These are phyloP conservation scores for Limanda limanda DNA, from an alignment of 2,113 vertebrate species.

Conservation along the genomic window DNA sequence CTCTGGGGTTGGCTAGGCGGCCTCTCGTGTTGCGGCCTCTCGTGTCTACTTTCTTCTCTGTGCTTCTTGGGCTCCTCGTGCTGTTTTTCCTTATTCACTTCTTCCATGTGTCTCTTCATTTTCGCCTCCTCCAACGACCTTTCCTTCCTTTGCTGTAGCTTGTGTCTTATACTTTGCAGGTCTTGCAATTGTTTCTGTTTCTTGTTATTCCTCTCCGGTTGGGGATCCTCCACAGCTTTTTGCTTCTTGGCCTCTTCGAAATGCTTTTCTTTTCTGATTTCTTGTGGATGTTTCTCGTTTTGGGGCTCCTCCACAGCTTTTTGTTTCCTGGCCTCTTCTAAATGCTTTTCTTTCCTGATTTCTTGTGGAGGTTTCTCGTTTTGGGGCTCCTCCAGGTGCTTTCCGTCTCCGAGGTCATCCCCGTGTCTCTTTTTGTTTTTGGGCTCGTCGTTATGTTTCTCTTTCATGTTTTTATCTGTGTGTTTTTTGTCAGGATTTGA, in stretches of 20 bases:
- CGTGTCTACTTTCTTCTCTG: constrained; percentile 35
- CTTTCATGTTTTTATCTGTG: constrained; percentile 58
- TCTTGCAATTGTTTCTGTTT: constrained; percentile 36
- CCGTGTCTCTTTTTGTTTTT: constrained; percentile 46
- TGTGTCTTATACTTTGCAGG: constrained; percentile 46
- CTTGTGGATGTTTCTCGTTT: constrained; percentile 45
- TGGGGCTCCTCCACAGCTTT: constrained; percentile 28
- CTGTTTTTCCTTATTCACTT: constrained; percentile 43
- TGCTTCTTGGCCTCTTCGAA: constrained; percentile 36
- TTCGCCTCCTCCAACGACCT: constrained; percentile 44
- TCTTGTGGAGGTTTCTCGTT: constrained; percentile 48
- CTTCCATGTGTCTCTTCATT: constrained; percentile 43
- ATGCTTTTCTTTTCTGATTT: constrained; percentile 46
- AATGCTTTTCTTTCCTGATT: constrained; percentile 42
- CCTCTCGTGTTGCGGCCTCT: constrained; percentile 43
- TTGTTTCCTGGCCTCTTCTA: constrained; percentile 34
- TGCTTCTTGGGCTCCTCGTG: constrained; percentile 35
- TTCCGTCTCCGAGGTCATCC: constrained; percentile 47
- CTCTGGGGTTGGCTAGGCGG: constrained; percentile 21
- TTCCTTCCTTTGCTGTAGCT: constrained; percentile 56
- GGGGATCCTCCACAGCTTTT: constrained; percentile 6
- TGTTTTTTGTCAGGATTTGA: constrained; percentile 67
- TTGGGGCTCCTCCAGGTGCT: constrained; percentile 40
- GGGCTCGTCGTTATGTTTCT: constrained; percentile 54
- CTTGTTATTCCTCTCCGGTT: constrained; percentile 32